Conservation (phyloP, 2,888 invertebrate species). For the Hypomecis atomaria region DNA sequence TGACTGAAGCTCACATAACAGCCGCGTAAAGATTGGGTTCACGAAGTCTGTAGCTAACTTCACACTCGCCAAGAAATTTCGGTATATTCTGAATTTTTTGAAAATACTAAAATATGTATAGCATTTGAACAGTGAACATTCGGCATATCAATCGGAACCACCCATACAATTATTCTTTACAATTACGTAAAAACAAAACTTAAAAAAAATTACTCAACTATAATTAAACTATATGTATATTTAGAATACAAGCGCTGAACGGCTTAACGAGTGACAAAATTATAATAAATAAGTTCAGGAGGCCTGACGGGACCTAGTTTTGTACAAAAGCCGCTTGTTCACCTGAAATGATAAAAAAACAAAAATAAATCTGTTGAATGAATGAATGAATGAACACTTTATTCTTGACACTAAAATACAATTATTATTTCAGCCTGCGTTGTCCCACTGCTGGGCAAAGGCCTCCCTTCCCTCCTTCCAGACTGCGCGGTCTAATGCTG, state of each 20-base stretch:
- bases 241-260: slow-evolving; percentile 75
- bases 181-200: slow-evolving; percentile 68
- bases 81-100: neutral
- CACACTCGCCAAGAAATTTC: too few species aligned
- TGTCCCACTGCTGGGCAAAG: too few species aligned
- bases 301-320: slow-evolving; percentile 66
- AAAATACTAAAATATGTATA: neutral
- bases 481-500: too few species aligned
- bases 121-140: slow-evolving; percentile 2
- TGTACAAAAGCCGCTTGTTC: slow-evolving; percentile 75
- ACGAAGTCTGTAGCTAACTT: too few species aligned
- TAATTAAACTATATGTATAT: slow-evolving; percentile 77
- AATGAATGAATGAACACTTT: neutral
- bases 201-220: slow-evolving; percentile 69
- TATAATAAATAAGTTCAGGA: slow-evolving; percentile 78
- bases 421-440: too few species aligned
- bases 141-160: slow-evolving; percentile 11
- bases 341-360: slow-evolving; percentile 61
- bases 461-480: too few species aligned
- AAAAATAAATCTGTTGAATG: neutral
- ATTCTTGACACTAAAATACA: too few species aligned
- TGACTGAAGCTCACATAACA: too few species aligned
- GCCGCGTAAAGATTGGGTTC: too few species aligned
- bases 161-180: slow-evolving; percentile 46
- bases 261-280: slow-evolving; percentile 77